These are phyloP conservation scores for Leptonema lineaticorne DNA, from an alignment of 1,140 invertebrate species.

Conservation along the genomic window DNA sequence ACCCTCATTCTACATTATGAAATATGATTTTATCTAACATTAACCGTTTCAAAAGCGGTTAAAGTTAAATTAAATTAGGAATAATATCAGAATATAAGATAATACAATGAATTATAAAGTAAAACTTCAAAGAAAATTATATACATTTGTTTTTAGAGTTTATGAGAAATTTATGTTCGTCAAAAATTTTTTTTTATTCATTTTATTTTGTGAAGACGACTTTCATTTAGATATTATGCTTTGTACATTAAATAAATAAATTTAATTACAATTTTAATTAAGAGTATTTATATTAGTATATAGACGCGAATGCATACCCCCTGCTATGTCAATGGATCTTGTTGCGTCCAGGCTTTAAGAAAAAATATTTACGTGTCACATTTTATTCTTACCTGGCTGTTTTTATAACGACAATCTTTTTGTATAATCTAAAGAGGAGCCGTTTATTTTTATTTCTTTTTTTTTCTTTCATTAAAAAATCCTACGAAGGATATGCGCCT, in stretches of 20 bases:
- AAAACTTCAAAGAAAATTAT: too few relatives aligned
- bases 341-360: constrained; percentile 14
- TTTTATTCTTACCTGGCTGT: constrained; percentile 19
- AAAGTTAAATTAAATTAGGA: too few relatives aligned
- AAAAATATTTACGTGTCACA: constrained; percentile 30
- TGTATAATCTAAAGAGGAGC: too few relatives aligned
- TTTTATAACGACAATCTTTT: constrained; percentile 7
- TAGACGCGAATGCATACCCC: constrained; percentile 14
- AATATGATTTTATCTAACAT: constrained; percentile 31
- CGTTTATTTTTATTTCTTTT: too few relatives aligned
- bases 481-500: too few relatives aligned
- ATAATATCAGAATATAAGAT: too few relatives aligned
- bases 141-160: too few relatives aligned
- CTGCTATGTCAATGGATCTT: constrained; percentile 7
- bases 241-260: constrained; percentile 4
- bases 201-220: too few relatives aligned
- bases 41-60: constrained; percentile 7
- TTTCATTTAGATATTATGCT: too few relatives aligned
- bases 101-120: too few relatives aligned
- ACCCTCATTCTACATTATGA: constrained; percentile 25
- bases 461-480: neutral
- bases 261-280: constrained; percentile 23
- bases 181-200: too few relatives aligned
- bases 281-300: constrained; percentile 20
- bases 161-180: too few relatives aligned